Percentiles rank a stretch among this genome's conserved stretches.
These are phyloP conservation scores for Schlechtendalia chinensis DNA, from an alignment of 1,140 invertebrate genomes.

Conservation along the genomic window DNA sequence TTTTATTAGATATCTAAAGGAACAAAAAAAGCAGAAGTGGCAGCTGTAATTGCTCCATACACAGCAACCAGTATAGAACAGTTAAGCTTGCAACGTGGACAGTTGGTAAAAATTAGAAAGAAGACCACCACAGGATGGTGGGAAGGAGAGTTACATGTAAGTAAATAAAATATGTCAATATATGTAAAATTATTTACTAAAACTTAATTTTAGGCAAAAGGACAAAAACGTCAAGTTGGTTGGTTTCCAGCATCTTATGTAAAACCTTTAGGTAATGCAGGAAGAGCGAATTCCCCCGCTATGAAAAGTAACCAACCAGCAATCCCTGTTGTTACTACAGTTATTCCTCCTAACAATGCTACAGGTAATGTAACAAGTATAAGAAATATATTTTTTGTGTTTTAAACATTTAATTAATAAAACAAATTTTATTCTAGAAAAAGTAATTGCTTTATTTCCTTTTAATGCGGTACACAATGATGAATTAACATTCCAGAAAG, in stretches of 20 bases:
- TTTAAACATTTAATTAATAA: neutral
- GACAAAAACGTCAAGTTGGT: conserved; percentile 90
- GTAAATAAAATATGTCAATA: conserved; percentile 6
- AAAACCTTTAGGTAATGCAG: conserved; percentile 64
- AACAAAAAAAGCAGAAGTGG: conserved; percentile 81
- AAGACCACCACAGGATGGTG: conserved; percentile 97
- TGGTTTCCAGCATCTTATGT: conserved; percentile 98
- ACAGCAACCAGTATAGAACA: conserved; percentile 87
- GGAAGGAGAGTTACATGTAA: conserved; percentile 94
- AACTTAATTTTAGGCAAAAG: conserved; percentile 67
- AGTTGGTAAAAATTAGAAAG: conserved; percentile 92
- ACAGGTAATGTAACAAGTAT: conserved; percentile 40
- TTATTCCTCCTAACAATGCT: neutral
- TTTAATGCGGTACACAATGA: conserved; percentile 91
- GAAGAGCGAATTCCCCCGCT: conserved; percentile 45
- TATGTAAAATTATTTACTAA: conserved; percentile 26
- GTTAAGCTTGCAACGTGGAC: conserved; percentile 84
- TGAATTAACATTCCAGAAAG: conserved; percentile 90
- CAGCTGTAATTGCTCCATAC: conserved; percentile 84
- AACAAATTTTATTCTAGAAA: conserved; percentile 63
- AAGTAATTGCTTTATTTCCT: conserved; percentile 87
- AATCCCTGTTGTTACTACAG: conserved; percentile 20
- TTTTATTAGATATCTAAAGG: conserved; percentile 56
- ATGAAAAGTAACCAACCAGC: conserved; percentile 24
- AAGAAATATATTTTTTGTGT: neutral